These are phyloP conservation scores for Trachelus troglodyta DNA, from an alignment of 2,888 invertebrate genomes.

Conservation along the genomic window DNA sequence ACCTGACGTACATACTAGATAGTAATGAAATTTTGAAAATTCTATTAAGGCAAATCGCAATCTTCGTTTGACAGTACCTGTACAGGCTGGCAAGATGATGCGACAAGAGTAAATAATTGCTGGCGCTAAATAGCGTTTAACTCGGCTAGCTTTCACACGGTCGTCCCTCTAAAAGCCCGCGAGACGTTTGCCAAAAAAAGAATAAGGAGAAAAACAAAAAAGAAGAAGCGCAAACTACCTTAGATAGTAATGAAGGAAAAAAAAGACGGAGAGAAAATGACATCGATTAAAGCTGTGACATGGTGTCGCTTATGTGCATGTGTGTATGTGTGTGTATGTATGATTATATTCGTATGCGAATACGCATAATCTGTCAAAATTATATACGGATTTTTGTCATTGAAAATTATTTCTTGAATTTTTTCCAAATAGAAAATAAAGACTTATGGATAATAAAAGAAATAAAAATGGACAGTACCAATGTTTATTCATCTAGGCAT, in stretches of 20 bases:
- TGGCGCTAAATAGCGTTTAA: background rate
- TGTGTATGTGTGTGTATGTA: background rate
- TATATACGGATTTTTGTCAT: background rate
- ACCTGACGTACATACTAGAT: background rate
- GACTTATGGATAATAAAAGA: background rate
- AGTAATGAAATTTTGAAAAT: background rate
- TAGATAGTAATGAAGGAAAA: background rate
- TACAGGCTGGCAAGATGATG: background rate
- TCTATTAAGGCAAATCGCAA: background rate
- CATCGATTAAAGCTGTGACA: background rate
- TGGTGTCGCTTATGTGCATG: background rate
- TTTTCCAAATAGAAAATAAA: background rate
- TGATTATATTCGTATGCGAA: background rate
- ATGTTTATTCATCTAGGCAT: background rate
- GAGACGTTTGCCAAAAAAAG: background rate
- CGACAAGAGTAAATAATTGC: background rate
- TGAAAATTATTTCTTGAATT: background rate
- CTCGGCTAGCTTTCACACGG: background rate
- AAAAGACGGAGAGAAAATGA: background rate
- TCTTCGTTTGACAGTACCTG: background rate
- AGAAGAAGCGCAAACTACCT: background rate
- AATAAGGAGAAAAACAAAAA: background rate
- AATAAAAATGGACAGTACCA: conserved; percentile 21
- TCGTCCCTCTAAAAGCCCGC: background rate
- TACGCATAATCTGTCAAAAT: background rate